phyloP scores from a whole-genome alignment of 1,140 invertebrate species.

The Caenorhabditis inopinata region DNA sequence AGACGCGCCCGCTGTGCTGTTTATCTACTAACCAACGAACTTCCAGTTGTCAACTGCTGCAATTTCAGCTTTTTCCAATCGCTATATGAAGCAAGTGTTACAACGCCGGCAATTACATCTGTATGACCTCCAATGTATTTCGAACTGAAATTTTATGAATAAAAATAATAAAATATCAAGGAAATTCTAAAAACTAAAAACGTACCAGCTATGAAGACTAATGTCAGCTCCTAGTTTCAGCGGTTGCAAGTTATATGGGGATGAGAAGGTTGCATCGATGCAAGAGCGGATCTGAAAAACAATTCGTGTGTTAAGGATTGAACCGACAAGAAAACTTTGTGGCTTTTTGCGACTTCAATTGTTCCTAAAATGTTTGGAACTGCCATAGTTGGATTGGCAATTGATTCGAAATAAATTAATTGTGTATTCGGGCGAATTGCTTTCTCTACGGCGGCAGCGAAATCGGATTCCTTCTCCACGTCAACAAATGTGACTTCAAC shows the following conservation, averaged over 20 bases:
- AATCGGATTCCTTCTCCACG: conserved; percentile 21
- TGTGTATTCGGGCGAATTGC: conserved; percentile 36
- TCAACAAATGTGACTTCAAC: conserved; percentile 36
- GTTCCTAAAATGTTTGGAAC: conserved; percentile 28
- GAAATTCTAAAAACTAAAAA: neutral
- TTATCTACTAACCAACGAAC: conserved; percentile 22
- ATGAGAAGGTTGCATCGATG: conserved; percentile 42
- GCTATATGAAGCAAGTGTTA: neutral
- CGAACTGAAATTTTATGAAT: conserved; percentile 30
- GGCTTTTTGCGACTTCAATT: conserved; percentile 8
- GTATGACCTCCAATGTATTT: conserved; percentile 43
- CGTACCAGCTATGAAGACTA: conserved; percentile 38
- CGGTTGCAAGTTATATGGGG: conserved; percentile 24
- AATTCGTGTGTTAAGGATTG: neutral
- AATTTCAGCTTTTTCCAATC: conserved; percentile 39
- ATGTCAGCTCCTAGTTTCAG: conserved; percentile 32
- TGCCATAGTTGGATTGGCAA: conserved; percentile 41
- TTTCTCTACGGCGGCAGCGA: conserved; percentile 23
- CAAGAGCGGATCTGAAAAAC: conserved; percentile 18
- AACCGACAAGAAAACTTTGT: neutral
- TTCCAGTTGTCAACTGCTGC: conserved; percentile 42
- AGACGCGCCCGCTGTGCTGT: too few species aligned
- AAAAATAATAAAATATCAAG: too few species aligned
- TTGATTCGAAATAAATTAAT: conserved; percentile 32
- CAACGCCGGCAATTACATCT: conserved; percentile 40